phyloP scores from a whole-genome alignment of 2,113 vertebrate genomes.

The Arvicanthis niloticus region DNA sequence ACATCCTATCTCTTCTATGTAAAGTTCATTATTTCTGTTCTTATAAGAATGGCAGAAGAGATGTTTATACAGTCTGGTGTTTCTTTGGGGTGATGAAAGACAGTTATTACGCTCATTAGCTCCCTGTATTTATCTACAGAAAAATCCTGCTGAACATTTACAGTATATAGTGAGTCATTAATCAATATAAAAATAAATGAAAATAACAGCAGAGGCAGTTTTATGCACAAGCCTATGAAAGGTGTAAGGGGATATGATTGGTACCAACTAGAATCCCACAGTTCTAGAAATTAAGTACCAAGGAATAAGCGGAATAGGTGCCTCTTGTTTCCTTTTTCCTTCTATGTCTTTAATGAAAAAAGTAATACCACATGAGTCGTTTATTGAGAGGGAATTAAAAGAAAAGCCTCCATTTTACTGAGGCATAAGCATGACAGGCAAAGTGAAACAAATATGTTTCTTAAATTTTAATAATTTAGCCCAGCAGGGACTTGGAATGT shows the following conservation, averaged over 20 bases:
- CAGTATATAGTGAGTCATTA: background rate
- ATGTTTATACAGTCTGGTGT: background rate
- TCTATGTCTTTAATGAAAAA: background rate
- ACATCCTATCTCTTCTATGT: background rate
- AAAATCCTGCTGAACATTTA: background rate
- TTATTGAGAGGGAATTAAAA: background rate
- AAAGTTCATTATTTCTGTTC: background rate
- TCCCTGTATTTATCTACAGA: background rate
- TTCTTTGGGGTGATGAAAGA: background rate
- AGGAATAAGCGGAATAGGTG: background rate
- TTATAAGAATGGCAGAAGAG: background rate
- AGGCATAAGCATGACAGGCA: background rate
- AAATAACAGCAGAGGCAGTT: background rate
- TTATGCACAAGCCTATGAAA: background rate
- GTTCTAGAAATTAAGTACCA: background rate
- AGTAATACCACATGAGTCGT: background rate
- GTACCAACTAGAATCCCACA: background rate
- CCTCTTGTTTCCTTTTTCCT: background rate
- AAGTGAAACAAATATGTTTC: conserved; percentile 21
- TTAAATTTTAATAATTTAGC: conserved; percentile 41
- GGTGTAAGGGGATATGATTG: background rate
- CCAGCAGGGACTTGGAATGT: background rate
- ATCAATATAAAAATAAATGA: conserved; percentile 7
- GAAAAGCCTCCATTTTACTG: background rate
- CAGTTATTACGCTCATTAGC: background rate